These are phyloP conservation scores for Rhodeus uyekii DNA, from an alignment of 2,797 vertebrate genomes.

Conservation along the genomic window DNA sequence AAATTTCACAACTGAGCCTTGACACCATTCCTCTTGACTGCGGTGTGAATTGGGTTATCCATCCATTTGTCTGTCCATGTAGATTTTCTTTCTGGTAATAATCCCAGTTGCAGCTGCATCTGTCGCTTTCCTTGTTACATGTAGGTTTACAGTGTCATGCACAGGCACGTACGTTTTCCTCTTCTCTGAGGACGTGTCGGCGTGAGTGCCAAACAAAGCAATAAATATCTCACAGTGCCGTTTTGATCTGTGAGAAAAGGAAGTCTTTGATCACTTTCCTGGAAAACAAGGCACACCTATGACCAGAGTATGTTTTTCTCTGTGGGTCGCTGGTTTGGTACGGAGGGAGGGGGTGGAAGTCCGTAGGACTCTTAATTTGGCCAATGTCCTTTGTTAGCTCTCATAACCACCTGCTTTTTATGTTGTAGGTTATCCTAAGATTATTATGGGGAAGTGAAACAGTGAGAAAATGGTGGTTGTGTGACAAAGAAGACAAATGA, in stretches of 20 bases:
- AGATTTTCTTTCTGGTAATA: not conserved
- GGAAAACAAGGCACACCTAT: slow-evolving; percentile 60
- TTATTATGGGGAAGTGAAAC: slow-evolving; percentile 2
- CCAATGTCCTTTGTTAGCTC: slow-evolving; percentile 1
- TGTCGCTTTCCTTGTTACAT: slow-evolving; percentile 52
- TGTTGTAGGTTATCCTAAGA: not conserved
- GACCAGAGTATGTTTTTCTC: slow-evolving; percentile 61
- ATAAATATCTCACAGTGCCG: slow-evolving; percentile 66
- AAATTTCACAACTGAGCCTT: not conserved
- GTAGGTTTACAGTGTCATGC: slow-evolving; percentile 49
- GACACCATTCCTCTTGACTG: not conserved
- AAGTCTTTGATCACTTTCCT: slow-evolving; percentile 73
- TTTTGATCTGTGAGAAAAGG: slow-evolving; percentile 74
- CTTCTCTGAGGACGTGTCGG: slow-evolving; percentile 55
- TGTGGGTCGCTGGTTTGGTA: slow-evolving; percentile 42
- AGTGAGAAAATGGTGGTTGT: slow-evolving; percentile 20
- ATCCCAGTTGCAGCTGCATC: slow-evolving; percentile 45
- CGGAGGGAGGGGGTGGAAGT: slow-evolving; percentile 15
- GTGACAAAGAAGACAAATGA: slow-evolving; percentile 33
- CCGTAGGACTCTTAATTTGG: slow-evolving; percentile 32
- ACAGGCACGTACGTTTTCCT: slow-evolving; percentile 50
- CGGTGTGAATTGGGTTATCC: not conserved
- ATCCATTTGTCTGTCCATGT: not conserved
- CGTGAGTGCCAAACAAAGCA: slow-evolving; percentile 70
- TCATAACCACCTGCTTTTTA: slow-evolving; percentile 2